These are phyloP conservation scores for Urocyon cinereoargenteus DNA, from an alignment of 2,797 vertebrate genomes.

Conservation along the genomic window DNA sequence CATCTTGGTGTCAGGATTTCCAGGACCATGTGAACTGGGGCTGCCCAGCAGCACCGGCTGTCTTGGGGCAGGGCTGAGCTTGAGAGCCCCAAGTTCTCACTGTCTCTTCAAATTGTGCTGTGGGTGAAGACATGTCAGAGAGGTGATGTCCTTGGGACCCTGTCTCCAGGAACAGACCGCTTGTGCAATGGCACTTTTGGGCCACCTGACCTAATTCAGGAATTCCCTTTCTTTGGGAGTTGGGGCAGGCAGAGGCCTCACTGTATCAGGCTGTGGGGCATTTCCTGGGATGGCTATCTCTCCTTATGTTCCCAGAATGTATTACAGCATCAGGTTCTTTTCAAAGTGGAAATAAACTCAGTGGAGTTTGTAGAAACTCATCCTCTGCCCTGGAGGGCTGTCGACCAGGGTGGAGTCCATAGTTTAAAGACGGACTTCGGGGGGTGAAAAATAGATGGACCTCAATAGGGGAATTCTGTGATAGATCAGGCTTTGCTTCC, in stretches of 20 bases:
- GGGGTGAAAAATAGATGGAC: background rate
- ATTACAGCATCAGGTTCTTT: accelerated
- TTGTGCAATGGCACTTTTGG: background rate
- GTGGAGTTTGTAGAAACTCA: background rate
- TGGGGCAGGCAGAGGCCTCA: background rate
- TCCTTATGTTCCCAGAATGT: background rate
- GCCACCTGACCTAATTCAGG: background rate
- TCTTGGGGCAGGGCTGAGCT: background rate
- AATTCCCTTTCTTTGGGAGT: too few species aligned
- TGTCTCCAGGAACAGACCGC: accelerated
- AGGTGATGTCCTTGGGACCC: background rate
- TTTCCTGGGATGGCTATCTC: background rate
- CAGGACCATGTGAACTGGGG: background rate
- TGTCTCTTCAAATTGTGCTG: too few species aligned
- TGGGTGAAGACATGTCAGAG: background rate
- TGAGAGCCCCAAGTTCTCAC: too few species aligned
- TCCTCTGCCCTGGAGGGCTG: background rate
- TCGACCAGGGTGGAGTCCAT: background rate
- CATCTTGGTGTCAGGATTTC: background rate
- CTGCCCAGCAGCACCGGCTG: background rate
- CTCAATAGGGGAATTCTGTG: background rate
- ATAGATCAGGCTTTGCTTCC: background rate
- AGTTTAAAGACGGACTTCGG: background rate
- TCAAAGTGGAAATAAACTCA: background rate
- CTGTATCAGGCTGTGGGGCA: background rate